Conservation (phyloP, 2,113 vertebrate genomes). For the Entomyzon cyanotis region DNA sequence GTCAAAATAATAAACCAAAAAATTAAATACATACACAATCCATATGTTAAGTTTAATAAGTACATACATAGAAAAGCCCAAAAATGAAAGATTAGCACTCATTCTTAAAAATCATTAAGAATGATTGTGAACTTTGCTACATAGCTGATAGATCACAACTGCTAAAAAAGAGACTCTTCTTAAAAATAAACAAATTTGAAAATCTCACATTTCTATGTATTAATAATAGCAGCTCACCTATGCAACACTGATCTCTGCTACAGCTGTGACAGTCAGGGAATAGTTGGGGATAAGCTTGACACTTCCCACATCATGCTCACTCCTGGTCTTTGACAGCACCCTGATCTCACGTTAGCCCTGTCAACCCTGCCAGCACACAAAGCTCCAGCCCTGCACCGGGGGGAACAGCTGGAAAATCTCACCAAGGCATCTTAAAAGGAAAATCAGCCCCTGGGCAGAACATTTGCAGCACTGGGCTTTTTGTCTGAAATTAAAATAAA, state of each 20-base stretch:
- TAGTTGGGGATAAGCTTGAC: background rate
- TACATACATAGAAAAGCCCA: background rate
- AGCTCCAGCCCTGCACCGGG: background rate
- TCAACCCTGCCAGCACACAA: fast-evolving
- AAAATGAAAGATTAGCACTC: background rate
- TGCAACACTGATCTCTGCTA: background rate
- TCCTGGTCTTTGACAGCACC: background rate
- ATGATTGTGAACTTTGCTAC: background rate
- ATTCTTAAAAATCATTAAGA: background rate
- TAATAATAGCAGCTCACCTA: background rate
- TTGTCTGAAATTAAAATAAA: background rate
- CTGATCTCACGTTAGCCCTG: background rate
- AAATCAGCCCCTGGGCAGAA: background rate
- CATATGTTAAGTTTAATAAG: background rate
- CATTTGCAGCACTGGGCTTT: fast-evolving
- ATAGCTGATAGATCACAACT: background rate
- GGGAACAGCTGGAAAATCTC: background rate
- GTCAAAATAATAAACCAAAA: background rate
- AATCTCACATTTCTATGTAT: background rate
- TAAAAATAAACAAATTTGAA: background rate
- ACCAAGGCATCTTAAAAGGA: background rate
- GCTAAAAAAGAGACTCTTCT: background rate
- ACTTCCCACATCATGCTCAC: background rate
- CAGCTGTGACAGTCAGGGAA: background rate
- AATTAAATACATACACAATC: background rate